These are phyloP conservation scores for Rhinolophus ferrumequinum DNA, from an alignment of 2,113 vertebrate genomes.

Conservation along the genomic window DNA sequence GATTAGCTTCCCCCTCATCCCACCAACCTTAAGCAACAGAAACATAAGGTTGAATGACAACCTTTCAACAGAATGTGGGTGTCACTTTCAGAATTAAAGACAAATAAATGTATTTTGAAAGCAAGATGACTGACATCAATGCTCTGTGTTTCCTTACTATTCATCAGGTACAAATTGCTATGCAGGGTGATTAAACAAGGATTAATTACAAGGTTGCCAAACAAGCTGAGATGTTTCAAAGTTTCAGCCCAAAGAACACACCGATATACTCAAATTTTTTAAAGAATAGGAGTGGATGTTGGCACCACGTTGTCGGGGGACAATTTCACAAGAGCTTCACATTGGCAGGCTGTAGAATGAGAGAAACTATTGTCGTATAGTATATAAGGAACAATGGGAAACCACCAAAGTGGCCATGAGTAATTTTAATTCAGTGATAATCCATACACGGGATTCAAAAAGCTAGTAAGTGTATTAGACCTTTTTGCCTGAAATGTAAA, in stretches of 20 bases:
- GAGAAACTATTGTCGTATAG: background rate
- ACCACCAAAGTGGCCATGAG: background rate
- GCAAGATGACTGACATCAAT: background rate
- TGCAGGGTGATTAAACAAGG: background rate
- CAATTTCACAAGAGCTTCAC: background rate
- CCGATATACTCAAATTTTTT: background rate
- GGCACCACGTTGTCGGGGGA: background rate
- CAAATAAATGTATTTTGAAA: constrained; percentile 3
- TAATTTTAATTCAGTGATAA: background rate
- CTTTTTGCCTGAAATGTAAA: background rate
- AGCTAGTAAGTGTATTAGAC: background rate
- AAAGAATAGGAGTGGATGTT: background rate
- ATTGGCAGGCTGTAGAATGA: background rate
- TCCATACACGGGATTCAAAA: background rate
- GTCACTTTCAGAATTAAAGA: constrained; percentile 15
- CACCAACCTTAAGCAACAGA: background rate
- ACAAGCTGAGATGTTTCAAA: constrained; percentile 19
- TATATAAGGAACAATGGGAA: background rate
- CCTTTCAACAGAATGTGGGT: background rate
- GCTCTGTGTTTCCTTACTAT: background rate
- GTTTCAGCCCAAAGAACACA: background rate
- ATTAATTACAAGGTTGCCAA: background rate
- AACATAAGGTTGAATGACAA: background rate
- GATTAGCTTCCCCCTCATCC: background rate
- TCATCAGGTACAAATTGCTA: constrained; percentile 27